Evolutionary conservation across 2,797 vertebrate genomes (phyloP).

Genomic region (Melanotaenia maccullochi): DNA sequence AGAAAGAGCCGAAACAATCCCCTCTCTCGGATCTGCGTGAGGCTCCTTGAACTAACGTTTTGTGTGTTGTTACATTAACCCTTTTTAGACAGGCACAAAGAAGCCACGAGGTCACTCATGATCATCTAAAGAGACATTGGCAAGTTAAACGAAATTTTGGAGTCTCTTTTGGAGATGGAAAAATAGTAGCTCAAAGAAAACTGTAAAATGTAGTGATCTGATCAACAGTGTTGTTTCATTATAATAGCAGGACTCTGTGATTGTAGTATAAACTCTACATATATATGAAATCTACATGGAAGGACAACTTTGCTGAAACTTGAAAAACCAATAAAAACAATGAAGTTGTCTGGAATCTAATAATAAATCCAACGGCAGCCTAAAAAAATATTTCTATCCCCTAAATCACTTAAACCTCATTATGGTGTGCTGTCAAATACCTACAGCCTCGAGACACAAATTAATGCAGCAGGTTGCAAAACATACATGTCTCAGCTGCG

Average conservation of each 20-base stretch:
- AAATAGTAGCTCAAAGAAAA: no score
- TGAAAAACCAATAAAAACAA: slow-evolving; percentile 17
- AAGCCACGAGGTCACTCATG: no score
- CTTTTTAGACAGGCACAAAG: no score
- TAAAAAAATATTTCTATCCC: slow-evolving; percentile 15
- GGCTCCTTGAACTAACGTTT: not conserved
- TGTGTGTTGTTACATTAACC: not conserved
- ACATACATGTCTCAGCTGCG: slow-evolving; percentile 31
- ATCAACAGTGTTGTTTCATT: no score
- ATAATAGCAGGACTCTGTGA: no score
- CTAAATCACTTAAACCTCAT: slow-evolving; percentile 30
- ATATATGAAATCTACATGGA: slow-evolving; percentile 29
- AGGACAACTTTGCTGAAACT: slow-evolving; percentile 21
- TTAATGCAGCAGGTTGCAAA: slow-evolving; percentile 52
- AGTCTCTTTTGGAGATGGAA: no score
- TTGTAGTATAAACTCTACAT: not conserved
- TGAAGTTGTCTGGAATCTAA: slow-evolving; percentile 21
- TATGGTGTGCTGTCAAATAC: slow-evolving; percentile 40
- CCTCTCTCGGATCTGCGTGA: not conserved
- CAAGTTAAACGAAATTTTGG: no score
- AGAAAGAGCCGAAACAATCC: not conserved
- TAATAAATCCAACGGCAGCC: slow-evolving; percentile 28
- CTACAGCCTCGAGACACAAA: slow-evolving; percentile 37
- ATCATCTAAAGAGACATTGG: no score
- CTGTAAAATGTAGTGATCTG: no score